Evolutionary conservation across 2,113 vertebrate species (phyloP).

Genomic region (Cinclus mexicanus): DNA sequence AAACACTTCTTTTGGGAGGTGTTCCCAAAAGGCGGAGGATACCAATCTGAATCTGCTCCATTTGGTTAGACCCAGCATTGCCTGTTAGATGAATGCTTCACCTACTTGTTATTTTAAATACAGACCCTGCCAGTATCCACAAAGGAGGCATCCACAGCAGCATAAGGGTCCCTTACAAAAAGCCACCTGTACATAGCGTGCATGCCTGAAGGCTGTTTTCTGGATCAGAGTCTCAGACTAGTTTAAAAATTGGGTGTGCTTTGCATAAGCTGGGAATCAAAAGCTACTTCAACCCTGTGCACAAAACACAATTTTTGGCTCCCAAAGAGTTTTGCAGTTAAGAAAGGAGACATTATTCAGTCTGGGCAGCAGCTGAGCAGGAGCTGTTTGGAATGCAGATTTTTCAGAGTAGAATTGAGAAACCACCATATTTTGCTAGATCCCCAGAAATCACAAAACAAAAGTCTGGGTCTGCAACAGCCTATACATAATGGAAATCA

Average conservation of each 20-base stretch:
- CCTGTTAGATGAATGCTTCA: background rate
- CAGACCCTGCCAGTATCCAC: background rate
- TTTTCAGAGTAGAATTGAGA: background rate
- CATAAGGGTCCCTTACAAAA: background rate
- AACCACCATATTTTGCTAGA: background rate
- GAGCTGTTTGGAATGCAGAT: background rate
- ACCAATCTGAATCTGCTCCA: background rate
- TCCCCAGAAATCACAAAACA: background rate
- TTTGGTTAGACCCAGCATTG: background rate
- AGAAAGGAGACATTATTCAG: background rate
- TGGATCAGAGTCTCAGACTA: background rate
- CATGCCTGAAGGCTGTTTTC: background rate
- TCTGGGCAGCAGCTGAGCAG: background rate
- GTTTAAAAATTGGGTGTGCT: background rate
- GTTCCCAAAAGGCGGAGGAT: background rate
- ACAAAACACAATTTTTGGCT: background rate
- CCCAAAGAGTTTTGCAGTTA: background rate
- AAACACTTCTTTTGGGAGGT: background rate
- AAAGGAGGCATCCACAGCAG: background rate
- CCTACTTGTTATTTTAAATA: background rate
- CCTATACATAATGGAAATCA: background rate
- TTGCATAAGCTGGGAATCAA: background rate
- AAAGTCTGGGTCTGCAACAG: background rate
- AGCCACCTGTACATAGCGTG: background rate
- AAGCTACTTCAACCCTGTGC: background rate